Evolutionary conservation across 2,113 vertebrate genomes (phyloP).

Genomic region (Rattus norvegicus): DNA sequence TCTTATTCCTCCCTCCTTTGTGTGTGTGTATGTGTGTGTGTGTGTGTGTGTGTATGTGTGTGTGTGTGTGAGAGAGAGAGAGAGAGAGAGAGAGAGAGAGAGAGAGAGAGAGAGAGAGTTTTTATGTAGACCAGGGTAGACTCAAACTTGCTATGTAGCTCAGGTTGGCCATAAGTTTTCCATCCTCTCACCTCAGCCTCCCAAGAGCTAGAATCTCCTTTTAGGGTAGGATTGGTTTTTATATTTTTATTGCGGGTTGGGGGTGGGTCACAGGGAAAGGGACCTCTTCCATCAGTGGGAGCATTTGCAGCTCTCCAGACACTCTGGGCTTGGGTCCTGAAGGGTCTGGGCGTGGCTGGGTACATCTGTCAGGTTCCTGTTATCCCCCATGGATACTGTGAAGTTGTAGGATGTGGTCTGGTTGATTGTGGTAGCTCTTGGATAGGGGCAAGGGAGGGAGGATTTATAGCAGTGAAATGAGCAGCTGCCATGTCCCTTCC

Average conservation of each 20-base stretch:
- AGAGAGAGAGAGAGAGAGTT: neutral
- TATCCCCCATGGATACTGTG: conserved; percentile 91
- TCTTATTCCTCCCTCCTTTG: neutral
- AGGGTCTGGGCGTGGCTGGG: conserved; percentile 90
- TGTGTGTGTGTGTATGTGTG: neutral
- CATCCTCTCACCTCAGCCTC: neutral
- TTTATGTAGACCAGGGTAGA: neutral
- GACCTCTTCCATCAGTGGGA: rapidly evolving
- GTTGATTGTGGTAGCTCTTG: neutral
- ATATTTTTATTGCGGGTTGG: neutral
- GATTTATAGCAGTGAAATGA: no score
- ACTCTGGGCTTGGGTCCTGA: conserved; percentile 88
- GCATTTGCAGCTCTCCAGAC: conserved; percentile 90
- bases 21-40: neutral
- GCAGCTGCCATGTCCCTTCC: neutral
- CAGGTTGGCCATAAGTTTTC: neutral
- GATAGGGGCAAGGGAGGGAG: neutral
- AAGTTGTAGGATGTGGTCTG: neutral
- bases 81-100: no score
- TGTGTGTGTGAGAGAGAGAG: neutral
- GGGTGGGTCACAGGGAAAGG: no score
- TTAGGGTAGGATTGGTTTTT: neutral
- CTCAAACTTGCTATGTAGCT: neutral
- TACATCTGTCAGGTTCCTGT: conserved; percentile 91
- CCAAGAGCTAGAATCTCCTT: neutral